Evolutionary conservation across 2,797 vertebrate species (phyloP), one percentile per base, ranked within the genome.

Genomic region (Lagocephalus sceleratus): DNA sequence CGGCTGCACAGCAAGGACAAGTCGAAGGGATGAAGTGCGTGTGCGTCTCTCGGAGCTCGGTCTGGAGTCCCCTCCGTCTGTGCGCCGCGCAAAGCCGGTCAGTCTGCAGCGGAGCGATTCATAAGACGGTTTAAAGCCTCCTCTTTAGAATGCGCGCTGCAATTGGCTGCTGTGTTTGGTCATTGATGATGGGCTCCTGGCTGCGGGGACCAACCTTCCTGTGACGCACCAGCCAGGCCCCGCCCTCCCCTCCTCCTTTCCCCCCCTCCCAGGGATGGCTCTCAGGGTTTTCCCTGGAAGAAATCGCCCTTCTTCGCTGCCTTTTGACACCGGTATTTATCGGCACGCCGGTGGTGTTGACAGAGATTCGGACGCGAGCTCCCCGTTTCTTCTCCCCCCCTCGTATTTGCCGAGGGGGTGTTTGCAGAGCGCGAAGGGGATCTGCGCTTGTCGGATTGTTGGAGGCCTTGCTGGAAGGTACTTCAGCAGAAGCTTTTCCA

Each of bases 151-250:
- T 87, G 60, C 2, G 26, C 0, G 0, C 59, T 51, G 23, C 79
- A 78, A 90, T 90, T 90, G 90, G 89, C 68, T 81, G 72, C 61
- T 62, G 51, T 20, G 51, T 72, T 73, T 56, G 57, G 39, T 78
- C 81, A 84, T 82, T 81, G 73, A 82, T 80, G 64, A 78, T 79
- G 68, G 57, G 76, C 62, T 63, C 35, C 66, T 16, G 71, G 66
- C 58, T 55, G 22, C 22, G 65, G 64, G 78, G 25, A 75, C 79
- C 79, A 65, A 60, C 83, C 71, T 61, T 22, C 25, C 0, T 20
- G 62, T 85, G 86, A 86, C 81, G 82, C 46, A 50, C 0, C 4
- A 50, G 29, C 12, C 52, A 53, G 60, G 25, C 63, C 59, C 73
- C 79, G 47, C 59, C 63, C 16, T 25, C 47, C 46, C 2, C 39